phyloP scores from a whole-genome alignment of 2,113 vertebrate genomes.

The Procavia capensis region DNA sequence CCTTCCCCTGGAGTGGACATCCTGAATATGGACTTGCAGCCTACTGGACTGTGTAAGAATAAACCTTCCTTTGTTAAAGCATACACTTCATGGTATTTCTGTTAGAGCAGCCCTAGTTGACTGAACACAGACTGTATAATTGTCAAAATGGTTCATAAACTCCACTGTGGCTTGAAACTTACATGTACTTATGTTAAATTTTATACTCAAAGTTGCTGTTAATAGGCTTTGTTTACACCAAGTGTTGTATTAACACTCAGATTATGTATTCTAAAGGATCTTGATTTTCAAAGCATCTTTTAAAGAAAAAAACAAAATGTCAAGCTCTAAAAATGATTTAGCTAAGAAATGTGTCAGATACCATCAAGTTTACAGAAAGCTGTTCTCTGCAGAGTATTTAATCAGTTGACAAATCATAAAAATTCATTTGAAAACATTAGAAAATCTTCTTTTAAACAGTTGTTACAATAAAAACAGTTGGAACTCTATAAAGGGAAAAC shows the following conservation, averaged over 20 bases:
- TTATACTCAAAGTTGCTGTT: constrained; percentile 13
- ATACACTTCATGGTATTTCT: no score
- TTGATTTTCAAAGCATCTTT: constrained; percentile 33
- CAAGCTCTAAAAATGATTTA: constrained; percentile 15
- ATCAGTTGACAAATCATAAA: neutral
- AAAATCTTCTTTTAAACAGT: constrained; percentile 18
- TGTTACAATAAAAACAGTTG: constrained; percentile 36
- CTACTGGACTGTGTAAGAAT: no score
- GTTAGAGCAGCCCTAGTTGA: no score
- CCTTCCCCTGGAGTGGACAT: no score
- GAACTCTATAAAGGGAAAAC: constrained; percentile 21
- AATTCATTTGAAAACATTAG: constrained; percentile 25
- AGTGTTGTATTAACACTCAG: no score
- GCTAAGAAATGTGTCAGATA: neutral
- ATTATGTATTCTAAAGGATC: neutral
- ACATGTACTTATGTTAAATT: neutral
- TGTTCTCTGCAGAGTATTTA: neutral
- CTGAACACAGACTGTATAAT: neutral
- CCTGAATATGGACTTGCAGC: no score
- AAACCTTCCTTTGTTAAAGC: no score
- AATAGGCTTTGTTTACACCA: neutral
- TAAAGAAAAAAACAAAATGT: no score
- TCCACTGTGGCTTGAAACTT: neutral
- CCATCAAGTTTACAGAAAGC: neutral
- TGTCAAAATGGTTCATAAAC: constrained; percentile 2